Percentiles rank a stretch among this genome's conserved stretches.
Evolutionary conservation across 2,113 vertebrate species (phyloP).

Genomic region (Fregata magnificens): DNA sequence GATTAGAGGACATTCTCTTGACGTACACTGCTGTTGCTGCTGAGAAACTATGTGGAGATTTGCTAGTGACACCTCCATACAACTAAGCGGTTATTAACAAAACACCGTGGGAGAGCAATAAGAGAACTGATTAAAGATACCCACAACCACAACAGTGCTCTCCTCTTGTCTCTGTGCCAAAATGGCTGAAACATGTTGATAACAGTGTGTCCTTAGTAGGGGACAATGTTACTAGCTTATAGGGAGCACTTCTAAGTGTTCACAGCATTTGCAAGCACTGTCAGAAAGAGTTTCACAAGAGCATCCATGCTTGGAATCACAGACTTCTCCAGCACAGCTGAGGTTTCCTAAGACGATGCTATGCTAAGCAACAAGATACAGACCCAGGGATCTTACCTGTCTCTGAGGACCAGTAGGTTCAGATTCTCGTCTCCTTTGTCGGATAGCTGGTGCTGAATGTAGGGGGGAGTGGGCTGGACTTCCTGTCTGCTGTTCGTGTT

Average conservation of each 20-base stretch:
- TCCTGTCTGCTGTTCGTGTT: constrained; percentile 65
- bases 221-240: background rate
- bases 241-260: background rate
- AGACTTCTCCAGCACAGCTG: background rate
- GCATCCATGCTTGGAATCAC: background rate
- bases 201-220: background rate
- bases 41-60: background rate
- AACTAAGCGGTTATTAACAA: background rate
- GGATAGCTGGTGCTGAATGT: constrained; percentile 87
- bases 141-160: background rate
- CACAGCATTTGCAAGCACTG: background rate
- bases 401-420: constrained; percentile 92
- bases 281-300: background rate
- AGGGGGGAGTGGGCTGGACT: constrained; percentile 89
- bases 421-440: constrained; percentile 88
- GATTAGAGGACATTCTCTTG: background rate
- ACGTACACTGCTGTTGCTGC: background rate
- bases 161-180: background rate
- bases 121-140: background rate
- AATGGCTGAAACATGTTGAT: background rate
- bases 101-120: background rate
- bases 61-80: background rate
- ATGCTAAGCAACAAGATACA: background rate
- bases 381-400: constrained; percentile 85
- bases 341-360: background rate